Evolutionary conservation across 1,140 invertebrate species (phyloP).

Genomic region (Rhizoglyphus robini): DNA sequence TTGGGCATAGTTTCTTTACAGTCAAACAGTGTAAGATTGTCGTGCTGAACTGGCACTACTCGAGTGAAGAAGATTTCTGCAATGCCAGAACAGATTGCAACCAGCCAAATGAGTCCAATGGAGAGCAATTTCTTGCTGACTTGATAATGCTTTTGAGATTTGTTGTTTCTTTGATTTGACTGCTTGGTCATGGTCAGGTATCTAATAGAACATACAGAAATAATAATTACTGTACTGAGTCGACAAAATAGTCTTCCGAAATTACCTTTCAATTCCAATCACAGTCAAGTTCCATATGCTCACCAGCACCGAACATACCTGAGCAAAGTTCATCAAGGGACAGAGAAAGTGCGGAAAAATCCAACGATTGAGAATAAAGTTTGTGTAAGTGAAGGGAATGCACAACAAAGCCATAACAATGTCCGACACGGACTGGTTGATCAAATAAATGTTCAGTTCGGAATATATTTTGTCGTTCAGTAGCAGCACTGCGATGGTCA

Average conservation of each 20-base stretch:
- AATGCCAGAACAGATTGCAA: conserved; percentile 32
- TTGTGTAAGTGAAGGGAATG: conserved; percentile 37
- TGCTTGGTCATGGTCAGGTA: not conserved
- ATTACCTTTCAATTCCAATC: conserved; percentile 34
- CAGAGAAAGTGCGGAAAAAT: conserved; percentile 34
- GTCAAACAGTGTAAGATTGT: conserved; percentile 31
- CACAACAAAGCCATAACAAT: conserved; percentile 36
- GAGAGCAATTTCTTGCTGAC: not conserved
- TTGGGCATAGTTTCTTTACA: conserved; percentile 32
- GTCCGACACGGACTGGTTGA: conserved; percentile 36
- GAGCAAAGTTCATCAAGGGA: conserved; percentile 33
- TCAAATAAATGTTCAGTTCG: conserved; percentile 33
- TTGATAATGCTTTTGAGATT: not conserved
- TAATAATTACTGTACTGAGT: too few species aligned
- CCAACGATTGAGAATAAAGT: conserved; percentile 35
- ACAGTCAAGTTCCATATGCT: conserved; percentile 35
- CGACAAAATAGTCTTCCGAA: too few species aligned
- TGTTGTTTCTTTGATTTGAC: too few species aligned
- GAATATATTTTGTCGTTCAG: conserved; percentile 32
- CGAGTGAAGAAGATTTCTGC: conserved; percentile 36
- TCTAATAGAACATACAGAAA: conserved; percentile 35
- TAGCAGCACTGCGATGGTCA: conserved; percentile 34
- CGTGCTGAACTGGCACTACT: conserved; percentile 29
- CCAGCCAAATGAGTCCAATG: conserved; percentile 35
- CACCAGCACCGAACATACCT: conserved; percentile 33